Evolutionary conservation across 2,888 invertebrate species (phyloP).

Genomic region (Diarsia brunnea): DNA sequence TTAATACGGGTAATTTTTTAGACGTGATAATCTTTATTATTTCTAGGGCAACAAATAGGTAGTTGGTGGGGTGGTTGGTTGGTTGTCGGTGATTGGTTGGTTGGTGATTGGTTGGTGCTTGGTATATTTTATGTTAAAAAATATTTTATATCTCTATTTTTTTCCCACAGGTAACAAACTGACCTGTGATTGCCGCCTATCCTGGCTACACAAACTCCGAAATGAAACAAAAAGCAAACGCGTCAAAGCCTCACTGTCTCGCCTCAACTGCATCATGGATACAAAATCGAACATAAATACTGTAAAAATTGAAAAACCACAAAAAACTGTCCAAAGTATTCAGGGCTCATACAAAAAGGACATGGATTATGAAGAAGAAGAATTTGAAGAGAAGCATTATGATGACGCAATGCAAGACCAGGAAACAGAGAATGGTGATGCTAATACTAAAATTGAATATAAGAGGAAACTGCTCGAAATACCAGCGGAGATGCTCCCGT

Average conservation of each 20-base stretch:
- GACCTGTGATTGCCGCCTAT: conserved; percentile 95
- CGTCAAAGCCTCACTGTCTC: conserved; percentile 92
- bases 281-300: conserved; percentile 74
- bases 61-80: no score
- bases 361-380: conserved; percentile 79
- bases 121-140: not conserved
- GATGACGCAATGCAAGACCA: conserved; percentile 87
- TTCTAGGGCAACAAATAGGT: not conserved
- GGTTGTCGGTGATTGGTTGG: no score
- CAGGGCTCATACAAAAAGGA: conserved; percentile 74
- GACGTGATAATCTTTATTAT: not conserved
- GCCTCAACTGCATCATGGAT: conserved; percentile 93
- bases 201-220: conserved; percentile 94
- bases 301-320: conserved; percentile 74
- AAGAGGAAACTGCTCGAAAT: conserved; percentile 83
- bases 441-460: conserved; percentile 81
- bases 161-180: conserved; percentile 94
- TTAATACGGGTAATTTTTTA: not conserved
- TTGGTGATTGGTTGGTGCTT: no score
- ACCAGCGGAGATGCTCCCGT: conserved; percentile 83
- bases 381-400: conserved; percentile 81
- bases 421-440: conserved; percentile 77
- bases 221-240: conserved; percentile 94
- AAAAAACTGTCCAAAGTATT: conserved; percentile 67
- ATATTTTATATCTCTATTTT: conserved; percentile 30